Percentiles rank a stretch among this genome's conserved stretches.
Conservation (phyloP, 2,888 invertebrate genomes). For the Machimus rusticus region DNA sequence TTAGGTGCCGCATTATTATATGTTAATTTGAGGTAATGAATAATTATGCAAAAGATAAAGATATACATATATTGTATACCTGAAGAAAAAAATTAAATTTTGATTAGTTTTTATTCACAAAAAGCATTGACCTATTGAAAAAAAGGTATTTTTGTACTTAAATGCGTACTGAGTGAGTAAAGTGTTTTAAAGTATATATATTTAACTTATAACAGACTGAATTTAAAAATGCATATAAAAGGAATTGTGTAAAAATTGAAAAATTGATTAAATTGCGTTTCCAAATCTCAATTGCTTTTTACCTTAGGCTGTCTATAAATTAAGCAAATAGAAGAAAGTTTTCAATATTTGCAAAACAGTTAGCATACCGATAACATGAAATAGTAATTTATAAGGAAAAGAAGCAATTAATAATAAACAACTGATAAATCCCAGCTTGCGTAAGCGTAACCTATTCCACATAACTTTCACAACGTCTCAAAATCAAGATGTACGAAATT, state of each 20-base stretch:
- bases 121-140: too few species aligned
- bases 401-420: neutral
- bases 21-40: neutral
- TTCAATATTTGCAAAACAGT: neutral
- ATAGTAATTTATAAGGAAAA: neutral
- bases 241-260: too few species aligned
- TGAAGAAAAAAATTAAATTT: too few species aligned
- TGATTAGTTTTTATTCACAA: too few species aligned
- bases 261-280: neutral
- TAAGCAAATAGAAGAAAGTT: neutral
- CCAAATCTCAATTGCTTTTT: neutral
- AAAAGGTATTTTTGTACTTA: too few species aligned
- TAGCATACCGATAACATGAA: neutral
- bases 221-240: too few species aligned
- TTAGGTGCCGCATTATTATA: neutral
- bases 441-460: slow-evolving; percentile 3
- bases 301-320: neutral
- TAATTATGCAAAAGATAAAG: too few species aligned
- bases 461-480: slow-evolving; percentile 14
- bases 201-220: too few species aligned
- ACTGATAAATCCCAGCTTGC: neutral
- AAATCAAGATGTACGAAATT: slow-evolving; percentile 5
- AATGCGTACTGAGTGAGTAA: too few species aligned
- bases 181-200: too few species aligned
- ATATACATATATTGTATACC: too few species aligned